Evolutionary conservation across 2,888 invertebrate genomes (phyloP), one percentile per base, ranked within the genome.

Genomic region (Molanna angustata): DNA sequence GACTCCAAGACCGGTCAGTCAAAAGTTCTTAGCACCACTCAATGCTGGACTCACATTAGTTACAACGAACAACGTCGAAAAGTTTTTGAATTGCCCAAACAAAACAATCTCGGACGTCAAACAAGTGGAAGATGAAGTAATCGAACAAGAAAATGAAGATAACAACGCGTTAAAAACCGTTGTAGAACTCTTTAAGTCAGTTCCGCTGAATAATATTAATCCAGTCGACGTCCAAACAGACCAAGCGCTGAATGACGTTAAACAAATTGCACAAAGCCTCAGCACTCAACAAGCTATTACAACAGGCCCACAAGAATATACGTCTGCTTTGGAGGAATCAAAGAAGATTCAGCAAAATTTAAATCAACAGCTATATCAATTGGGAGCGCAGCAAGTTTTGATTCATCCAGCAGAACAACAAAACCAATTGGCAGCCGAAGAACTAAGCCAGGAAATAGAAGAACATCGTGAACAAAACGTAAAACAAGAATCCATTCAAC

Each of bases 151-250:
- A 41, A 54, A 53, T 7, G 43, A 51, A 19, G 49, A 51, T 42
- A 47, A 50, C 20, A 52, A 64, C 16, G 62, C 52, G 3, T 59
- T 66, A 2, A 79, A 72, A 61, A 81, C 82, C 0, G 67, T 75
- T 27, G 83, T 86, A 1, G 84, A 86, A 69, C 68, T 86, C 2
- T 84, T 85, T 62, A 74, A 84, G 65, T 85, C 85, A 0, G 69
- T 85, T 14, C 82, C 82, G 1, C 67, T 78, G 52, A 79, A 41
- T 17, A 21, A 41, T 41, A 18, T 41, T 21, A 21, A 21, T 11
- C 4, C 4, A 4, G 11, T 7, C 27, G 27, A 11, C 11, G 41
- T 6, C 2, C 4, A 6, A 9, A n/a, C 20, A 78, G 61, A 62
- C 70, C 17, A 32, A 37, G 13, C 9, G 4, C 9, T 20, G 3